Conservation (phyloP, 2,113 vertebrate genomes). For the Octodon degus region DNA sequence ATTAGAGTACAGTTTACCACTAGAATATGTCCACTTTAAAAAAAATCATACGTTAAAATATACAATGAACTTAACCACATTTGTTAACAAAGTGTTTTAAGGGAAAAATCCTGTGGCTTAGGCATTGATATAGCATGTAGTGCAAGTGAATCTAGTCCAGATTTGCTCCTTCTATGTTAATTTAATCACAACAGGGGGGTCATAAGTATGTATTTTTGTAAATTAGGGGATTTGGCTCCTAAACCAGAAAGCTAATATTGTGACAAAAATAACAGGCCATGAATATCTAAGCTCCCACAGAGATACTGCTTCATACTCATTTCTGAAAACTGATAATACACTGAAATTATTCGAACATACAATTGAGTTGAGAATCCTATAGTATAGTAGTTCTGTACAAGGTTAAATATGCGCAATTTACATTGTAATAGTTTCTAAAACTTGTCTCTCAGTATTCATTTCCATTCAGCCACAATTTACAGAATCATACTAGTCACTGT, state of each 20-base stretch:
- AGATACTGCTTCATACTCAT: conserved; percentile 34
- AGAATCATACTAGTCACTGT: not conserved
- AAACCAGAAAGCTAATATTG: not conserved
- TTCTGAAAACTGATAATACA: not conserved
- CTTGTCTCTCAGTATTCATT: not conserved
- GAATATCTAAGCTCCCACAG: not conserved
- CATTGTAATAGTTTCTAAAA: conserved; percentile 12
- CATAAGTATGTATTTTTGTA: not conserved
- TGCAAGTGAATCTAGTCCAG: not conserved
- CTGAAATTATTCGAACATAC: conserved; percentile 4
- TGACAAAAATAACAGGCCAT: conserved; percentile 44
- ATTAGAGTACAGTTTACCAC: not conserved
- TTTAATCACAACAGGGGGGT: not conserved
- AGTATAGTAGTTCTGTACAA: not conserved
- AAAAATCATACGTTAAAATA: not conserved
- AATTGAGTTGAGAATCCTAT: not conserved
- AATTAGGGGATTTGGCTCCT: conserved; percentile 34
- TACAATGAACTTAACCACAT: not conserved
- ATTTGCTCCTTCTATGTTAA: not conserved
- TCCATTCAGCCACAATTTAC: not conserved
- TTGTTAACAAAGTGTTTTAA: not conserved
- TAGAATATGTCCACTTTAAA: no score
- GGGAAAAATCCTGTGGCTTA: not conserved
- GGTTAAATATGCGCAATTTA: conserved; percentile 38
- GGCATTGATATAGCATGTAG: not conserved